Percentiles rank a stretch among this genome's conserved stretches.
Evolutionary conservation across 2,797 vertebrate species (phyloP).

Genomic region (Perodicticus potto): DNA sequence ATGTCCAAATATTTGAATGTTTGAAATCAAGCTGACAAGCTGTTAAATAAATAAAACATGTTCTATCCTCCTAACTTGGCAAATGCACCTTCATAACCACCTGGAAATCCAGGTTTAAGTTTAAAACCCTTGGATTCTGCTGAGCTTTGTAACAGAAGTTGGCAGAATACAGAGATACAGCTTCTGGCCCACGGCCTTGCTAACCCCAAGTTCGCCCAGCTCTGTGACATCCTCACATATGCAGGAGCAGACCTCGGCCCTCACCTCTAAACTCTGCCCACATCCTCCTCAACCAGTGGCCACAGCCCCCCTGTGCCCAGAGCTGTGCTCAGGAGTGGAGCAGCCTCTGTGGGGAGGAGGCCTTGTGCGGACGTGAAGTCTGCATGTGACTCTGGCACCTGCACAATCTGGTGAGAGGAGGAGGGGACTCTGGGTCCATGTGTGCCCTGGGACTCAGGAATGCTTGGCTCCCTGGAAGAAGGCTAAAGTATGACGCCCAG

Average conservation of each 20-base stretch:
- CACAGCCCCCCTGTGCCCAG: neutral
- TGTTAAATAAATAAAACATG: conserved; percentile 35
- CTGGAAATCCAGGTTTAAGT: neutral
- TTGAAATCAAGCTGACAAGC: conserved; percentile 11
- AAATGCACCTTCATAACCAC: neutral
- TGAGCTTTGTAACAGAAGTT: neutral
- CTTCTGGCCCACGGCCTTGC: neutral
- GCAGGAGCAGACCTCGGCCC: neutral
- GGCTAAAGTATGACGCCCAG: neutral
- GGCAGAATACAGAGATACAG: neutral
- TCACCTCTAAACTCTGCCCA: neutral
- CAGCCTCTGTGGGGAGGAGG: neutral
- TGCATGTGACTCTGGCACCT: neutral
- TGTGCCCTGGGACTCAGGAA: neutral
- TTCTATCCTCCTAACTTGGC: neutral
- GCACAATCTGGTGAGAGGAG: neutral
- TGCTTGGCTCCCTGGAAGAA: neutral
- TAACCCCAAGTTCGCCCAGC: neutral
- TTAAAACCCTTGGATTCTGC: neutral
- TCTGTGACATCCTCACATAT: neutral
- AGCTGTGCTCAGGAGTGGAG: neutral
- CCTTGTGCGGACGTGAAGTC: neutral
- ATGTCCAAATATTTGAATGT: neutral
- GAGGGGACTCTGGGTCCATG: no score
- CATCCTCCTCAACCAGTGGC: neutral